phyloP scores from a whole-genome alignment of 2,797 vertebrate species.

The Lemur catta region DNA sequence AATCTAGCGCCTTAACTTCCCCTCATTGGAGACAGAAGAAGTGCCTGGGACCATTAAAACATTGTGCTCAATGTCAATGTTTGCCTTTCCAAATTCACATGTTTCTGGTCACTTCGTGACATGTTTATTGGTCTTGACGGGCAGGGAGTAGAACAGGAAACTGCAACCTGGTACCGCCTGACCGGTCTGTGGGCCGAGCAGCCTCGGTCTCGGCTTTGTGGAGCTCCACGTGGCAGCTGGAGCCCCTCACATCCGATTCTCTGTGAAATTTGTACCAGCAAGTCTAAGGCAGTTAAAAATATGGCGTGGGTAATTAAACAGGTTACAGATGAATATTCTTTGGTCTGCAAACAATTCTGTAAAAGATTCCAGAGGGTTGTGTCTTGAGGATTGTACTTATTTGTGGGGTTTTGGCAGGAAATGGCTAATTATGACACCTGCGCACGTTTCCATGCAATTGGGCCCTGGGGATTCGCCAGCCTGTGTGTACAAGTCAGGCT shows the following conservation, averaged over 20 bases:
- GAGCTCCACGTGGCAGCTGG: not conserved
- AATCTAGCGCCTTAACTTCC: slow-evolving; percentile 62
- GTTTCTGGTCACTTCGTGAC: slow-evolving; percentile 73
- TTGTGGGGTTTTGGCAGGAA: slow-evolving; percentile 80
- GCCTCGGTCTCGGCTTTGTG: slow-evolving; percentile 50
- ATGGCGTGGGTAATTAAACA: slow-evolving; percentile 77
- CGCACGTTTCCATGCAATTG: slow-evolving; percentile 71
- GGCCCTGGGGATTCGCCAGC: slow-evolving; percentile 74
- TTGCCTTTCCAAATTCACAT: slow-evolving; percentile 77
- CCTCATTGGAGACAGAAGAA: slow-evolving; percentile 56
- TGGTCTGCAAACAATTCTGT: slow-evolving; percentile 80
- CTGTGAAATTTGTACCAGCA: slow-evolving; percentile 67
- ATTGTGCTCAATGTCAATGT: slow-evolving; percentile 41
- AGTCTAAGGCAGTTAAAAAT: slow-evolving; percentile 76
- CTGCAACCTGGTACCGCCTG: slow-evolving; percentile 31
- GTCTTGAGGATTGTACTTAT: slow-evolving; percentile 81
- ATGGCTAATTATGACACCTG: slow-evolving; percentile 85
- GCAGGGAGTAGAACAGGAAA: slow-evolving; percentile 66
- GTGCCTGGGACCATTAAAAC: slow-evolving; percentile 10
- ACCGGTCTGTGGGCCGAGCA: slow-evolving; percentile 46
- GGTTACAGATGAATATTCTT: slow-evolving; percentile 80
- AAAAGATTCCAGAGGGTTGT: slow-evolving; percentile 73
- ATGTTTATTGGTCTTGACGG: slow-evolving; percentile 78
- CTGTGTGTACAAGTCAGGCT: slow-evolving; percentile 68
- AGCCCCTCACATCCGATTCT: slow-evolving; percentile 75